Base-by-base conservation (phyloP, 2,888 invertebrate species). In the Neoascia interrupta region DNA sequence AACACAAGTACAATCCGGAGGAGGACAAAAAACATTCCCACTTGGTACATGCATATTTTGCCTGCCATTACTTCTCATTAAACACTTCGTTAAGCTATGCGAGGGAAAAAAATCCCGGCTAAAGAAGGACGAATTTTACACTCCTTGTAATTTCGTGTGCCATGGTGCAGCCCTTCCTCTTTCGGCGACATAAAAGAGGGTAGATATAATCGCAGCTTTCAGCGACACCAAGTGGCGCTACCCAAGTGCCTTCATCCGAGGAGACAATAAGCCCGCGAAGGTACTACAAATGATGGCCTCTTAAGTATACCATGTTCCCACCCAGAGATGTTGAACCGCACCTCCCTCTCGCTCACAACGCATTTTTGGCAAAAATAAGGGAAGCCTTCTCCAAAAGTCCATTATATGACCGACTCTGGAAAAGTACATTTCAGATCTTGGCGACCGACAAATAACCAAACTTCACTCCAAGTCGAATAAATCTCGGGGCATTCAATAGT, bases 381-480 rank as follows among this genome's bases (percentile, higher is more conserved):
- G n/a, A n/a, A n/a, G n/a, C n/a, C n/a, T n/a, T n/a, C n/a, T n/a
- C n/a, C n/a, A n/a, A n/a, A n/a, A n/a, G n/a, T n/a, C n/a, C n/a
- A n/a, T n/a, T n/a, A n/a, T n/a, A n/a, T n/a, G n/a, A n/a, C n/a
- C n/a, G n/a, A n/a, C n/a, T n/a, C n/a, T n/a, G n/a, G 41, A 28
- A 13, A 56, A 63, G 60, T 68, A 79, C 66, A 73, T 73, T 68
- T 61, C 8, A 73, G 79, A 63, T 73, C 73, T 63, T 79, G 79
- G 73, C 79, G 79, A 73, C 79, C 66, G 43, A 79, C 79, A 73
- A 79, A 79, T 73, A 60, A 73, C 73, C 66, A 79, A 79, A 79
- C 79, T 79, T 73, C 79, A 79, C 73, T 66, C 28, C 73, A 79
- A 79, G 73, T 79, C 79, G 31, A 79, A 79, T 79, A 79, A 79